phyloP scores from a whole-genome alignment of 2,888 invertebrate species.

The Lithophane semibrunnea region DNA sequence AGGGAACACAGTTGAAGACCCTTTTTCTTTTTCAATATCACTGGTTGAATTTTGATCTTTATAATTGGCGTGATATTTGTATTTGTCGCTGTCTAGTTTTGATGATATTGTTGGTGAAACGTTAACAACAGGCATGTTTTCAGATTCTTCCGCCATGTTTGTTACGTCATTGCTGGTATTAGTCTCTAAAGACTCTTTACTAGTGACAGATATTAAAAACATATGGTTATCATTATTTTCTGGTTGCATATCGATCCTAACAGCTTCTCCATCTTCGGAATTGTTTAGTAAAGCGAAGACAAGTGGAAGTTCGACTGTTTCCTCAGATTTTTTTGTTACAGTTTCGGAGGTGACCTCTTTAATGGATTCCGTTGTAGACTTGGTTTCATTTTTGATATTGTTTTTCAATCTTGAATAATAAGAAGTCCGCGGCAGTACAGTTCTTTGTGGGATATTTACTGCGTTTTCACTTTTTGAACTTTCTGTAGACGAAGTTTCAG shows the following conservation, averaged over 20 bases:
- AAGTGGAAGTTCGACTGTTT: slow-evolving; percentile 78
- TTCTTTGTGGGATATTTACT: slow-evolving; percentile 65
- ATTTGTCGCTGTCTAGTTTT: slow-evolving; percentile 72
- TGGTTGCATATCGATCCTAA: slow-evolving; percentile 57
- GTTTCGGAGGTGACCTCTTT: slow-evolving; percentile 54
- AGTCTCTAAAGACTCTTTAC: slow-evolving; percentile 83
- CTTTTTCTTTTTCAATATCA: slow-evolving; percentile 69
- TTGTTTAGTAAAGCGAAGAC: slow-evolving; percentile 80
- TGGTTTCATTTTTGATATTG: slow-evolving; percentile 68
- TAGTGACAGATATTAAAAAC: slow-evolving; percentile 81
- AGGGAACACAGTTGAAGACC: slow-evolving; percentile 73
- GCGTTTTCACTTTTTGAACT: slow-evolving; percentile 62
- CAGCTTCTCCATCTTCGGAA: slow-evolving; percentile 67
- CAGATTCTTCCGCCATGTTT: slow-evolving; percentile 74
- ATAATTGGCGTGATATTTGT: slow-evolving; percentile 84
- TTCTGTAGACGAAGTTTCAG: slow-evolving; percentile 66
- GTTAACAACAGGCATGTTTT: slow-evolving; percentile 72
- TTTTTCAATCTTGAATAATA: slow-evolving; percentile 82
- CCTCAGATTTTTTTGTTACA: slow-evolving; percentile 76
- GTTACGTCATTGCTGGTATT: slow-evolving; percentile 74
- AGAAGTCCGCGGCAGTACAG: slow-evolving; percentile 80
- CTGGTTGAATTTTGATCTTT: slow-evolving; percentile 74
- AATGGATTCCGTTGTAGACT: slow-evolving; percentile 68
- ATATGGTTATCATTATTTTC: slow-evolving; percentile 71
- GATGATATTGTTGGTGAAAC: slow-evolving; percentile 68